Evolutionary conservation across 2,888 invertebrate genomes (phyloP).

Genomic region (Fragum sueziense): DNA sequence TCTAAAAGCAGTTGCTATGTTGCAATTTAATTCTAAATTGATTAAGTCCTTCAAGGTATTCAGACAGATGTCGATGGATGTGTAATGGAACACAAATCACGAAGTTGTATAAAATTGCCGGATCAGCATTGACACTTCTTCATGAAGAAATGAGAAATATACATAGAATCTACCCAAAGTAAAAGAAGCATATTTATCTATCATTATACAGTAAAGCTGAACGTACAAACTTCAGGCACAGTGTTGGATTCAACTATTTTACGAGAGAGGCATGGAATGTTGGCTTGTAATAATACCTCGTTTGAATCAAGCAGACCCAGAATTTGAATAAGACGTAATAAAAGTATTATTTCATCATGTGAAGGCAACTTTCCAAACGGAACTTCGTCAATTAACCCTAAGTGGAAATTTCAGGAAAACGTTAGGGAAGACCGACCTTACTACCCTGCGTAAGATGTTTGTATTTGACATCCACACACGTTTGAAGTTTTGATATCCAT

Average conservation of each 20-base stretch:
- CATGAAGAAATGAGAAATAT: conserved; percentile 9
- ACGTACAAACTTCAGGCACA: conserved; percentile 24
- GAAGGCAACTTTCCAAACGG: conserved; percentile 13
- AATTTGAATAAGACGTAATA: conserved; percentile 6
- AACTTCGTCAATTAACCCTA: conserved; percentile 2
- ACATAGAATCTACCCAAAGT: conserved; percentile 12
- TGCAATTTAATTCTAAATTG: too few species aligned
- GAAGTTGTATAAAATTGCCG: neutral
- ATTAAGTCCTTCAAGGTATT: conserved; percentile 7
- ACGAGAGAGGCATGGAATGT: conserved; percentile 36
- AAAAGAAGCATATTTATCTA: conserved; percentile 43
- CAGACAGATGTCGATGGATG: conserved; percentile 33
- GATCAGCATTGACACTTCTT: conserved; percentile 21
- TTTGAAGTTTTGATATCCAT: too few species aligned
- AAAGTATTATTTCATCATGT: conserved; percentile 1
- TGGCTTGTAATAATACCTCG: conserved; percentile 38
- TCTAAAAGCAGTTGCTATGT: too few species aligned
- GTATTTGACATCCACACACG: too few species aligned
- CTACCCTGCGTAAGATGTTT: conserved; percentile 31
- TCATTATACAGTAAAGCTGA: conserved; percentile 30
- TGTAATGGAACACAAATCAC: conserved; percentile 23
- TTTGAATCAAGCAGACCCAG: neutral
- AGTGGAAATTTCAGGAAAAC: conserved; percentile 27
- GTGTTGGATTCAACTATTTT: conserved; percentile 47
- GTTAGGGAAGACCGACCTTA: conserved; percentile 42